Evolutionary conservation across 2,797 vertebrate genomes (phyloP).

Genomic region (Anabas testudineus): DNA sequence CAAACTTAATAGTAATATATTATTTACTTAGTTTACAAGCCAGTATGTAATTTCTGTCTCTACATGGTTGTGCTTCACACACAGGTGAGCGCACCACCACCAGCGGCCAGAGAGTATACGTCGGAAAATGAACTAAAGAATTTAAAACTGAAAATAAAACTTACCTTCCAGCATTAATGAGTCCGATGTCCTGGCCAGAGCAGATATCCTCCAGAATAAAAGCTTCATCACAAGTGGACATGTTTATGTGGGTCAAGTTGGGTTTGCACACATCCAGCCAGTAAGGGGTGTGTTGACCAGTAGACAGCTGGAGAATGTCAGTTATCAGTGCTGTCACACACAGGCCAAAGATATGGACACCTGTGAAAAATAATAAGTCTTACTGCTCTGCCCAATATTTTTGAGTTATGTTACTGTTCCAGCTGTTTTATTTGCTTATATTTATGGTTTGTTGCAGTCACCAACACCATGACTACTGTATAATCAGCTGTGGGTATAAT

Average conservation of each 20-base stretch:
- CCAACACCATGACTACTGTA: neutral
- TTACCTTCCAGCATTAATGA: conserved; percentile 93
- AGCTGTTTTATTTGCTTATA: neutral
- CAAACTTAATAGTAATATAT: too few relatives aligned
- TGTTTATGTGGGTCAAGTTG: conserved; percentile 93
- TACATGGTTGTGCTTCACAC: too few relatives aligned
- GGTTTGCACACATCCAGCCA: conserved; percentile 97
- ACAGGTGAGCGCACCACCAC: too few relatives aligned
- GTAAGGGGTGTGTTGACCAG: conserved; percentile 93
- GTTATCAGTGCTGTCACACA: conserved; percentile 95
- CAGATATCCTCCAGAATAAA: conserved; percentile 96
- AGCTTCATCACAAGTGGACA: conserved; percentile 92
- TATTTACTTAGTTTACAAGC: too few relatives aligned
- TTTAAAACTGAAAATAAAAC: too few relatives aligned
- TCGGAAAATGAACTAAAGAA: too few relatives aligned
- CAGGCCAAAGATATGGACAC: conserved; percentile 94
- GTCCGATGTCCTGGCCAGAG: conserved; percentile 88
- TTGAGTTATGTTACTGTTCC: neutral
- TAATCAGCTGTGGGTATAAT: conserved; percentile 5
- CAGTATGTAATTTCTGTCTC: too few relatives aligned
- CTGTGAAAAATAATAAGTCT: conserved; percentile 66
- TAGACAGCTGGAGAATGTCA: conserved; percentile 94
- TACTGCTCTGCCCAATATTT: neutral
- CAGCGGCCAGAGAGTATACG: too few relatives aligned
- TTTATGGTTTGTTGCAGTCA: neutral